These are phyloP conservation scores for Mythimna ferrago DNA, from an alignment of 2,888 invertebrate genomes.

Conservation along the genomic window DNA sequence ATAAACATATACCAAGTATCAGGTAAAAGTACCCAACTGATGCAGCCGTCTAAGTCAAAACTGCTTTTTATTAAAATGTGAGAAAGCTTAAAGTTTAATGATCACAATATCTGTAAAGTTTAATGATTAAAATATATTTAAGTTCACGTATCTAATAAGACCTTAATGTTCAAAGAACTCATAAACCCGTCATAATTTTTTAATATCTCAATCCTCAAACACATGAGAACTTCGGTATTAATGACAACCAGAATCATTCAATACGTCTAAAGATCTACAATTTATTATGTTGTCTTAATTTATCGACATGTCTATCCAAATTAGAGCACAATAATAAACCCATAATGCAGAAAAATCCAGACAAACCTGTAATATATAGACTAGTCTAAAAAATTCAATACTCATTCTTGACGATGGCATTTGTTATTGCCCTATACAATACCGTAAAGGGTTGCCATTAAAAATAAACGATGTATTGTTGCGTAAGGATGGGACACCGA, in stretches of 20 bases:
- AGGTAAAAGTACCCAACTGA: too few relatives aligned
- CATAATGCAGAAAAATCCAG: slow-evolving; percentile 42
- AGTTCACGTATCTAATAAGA: background rate
- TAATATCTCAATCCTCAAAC: slow-evolving; percentile 16
- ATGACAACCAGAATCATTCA: background rate
- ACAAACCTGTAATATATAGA: slow-evolving; percentile 23
- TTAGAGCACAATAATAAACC: slow-evolving; percentile 40
- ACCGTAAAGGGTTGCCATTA: slow-evolving; percentile 67
- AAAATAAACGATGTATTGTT: slow-evolving; percentile 70
- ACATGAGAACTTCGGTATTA: slow-evolving; percentile 6
- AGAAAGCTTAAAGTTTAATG: too few relatives aligned
- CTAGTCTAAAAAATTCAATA: slow-evolving; percentile 53
- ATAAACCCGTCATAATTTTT: background rate
- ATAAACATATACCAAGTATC: too few relatives aligned
- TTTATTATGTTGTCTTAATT: slow-evolving; percentile 47
- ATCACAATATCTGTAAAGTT: too few relatives aligned
- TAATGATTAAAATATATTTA: too few relatives aligned
- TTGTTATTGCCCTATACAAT: slow-evolving; percentile 61
- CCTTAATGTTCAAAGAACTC: background rate
- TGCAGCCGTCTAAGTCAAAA: too few relatives aligned
- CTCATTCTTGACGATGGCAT: slow-evolving; percentile 58
- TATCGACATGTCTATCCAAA: slow-evolving; percentile 45
- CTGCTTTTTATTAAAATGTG: too few relatives aligned
- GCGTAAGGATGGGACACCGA: slow-evolving; percentile 59
- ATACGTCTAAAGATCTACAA: background rate